phyloP scores from a whole-genome alignment of 2,797 vertebrate genomes.

The Rhinatrema bivittatum region DNA sequence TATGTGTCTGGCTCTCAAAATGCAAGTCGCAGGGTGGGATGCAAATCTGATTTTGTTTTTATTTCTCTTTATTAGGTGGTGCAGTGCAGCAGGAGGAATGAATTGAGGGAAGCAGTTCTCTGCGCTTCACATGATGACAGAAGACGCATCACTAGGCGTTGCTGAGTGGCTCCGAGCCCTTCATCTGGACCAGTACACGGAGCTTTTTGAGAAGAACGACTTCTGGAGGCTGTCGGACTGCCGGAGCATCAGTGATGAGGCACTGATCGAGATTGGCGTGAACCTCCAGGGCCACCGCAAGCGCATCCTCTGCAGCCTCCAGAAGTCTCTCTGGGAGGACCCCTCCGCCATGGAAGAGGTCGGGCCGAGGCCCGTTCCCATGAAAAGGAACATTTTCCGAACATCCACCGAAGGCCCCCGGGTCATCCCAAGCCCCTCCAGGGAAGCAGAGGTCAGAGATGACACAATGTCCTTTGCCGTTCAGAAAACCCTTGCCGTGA shows the following conservation, averaged over 20 bases:
- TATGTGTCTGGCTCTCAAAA: too few species aligned
- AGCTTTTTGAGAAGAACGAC: constrained; percentile 54
- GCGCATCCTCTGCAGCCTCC: constrained; percentile 79
- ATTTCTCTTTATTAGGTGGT: too few species aligned
- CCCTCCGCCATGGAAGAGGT: not conserved
- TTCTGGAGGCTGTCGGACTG: constrained; percentile 62
- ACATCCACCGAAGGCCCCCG: not conserved
- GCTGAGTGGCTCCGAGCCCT: constrained; percentile 69
- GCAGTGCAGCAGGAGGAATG: not conserved
- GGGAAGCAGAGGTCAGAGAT: not conserved
- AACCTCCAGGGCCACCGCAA: constrained; percentile 75
- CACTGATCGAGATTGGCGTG: constrained; percentile 68
- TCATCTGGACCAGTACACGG: constrained; percentile 75
- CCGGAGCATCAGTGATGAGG: constrained; percentile 51
- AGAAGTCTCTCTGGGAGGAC: constrained; percentile 30
- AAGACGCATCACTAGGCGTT: constrained; percentile 45
- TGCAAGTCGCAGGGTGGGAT: too few species aligned
- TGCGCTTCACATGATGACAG: constrained; percentile 14
- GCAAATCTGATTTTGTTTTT: too few species aligned
- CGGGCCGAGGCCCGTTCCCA: not conserved
- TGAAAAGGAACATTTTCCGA: constrained; percentile 70
- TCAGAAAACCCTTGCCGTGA: rapidly evolving
- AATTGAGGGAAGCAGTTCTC: not conserved
- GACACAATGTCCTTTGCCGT: rapidly evolving
- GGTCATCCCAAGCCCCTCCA: constrained; percentile 11